Conservation (phyloP, 1,140 invertebrate species). For the Melitaea cinxia region DNA sequence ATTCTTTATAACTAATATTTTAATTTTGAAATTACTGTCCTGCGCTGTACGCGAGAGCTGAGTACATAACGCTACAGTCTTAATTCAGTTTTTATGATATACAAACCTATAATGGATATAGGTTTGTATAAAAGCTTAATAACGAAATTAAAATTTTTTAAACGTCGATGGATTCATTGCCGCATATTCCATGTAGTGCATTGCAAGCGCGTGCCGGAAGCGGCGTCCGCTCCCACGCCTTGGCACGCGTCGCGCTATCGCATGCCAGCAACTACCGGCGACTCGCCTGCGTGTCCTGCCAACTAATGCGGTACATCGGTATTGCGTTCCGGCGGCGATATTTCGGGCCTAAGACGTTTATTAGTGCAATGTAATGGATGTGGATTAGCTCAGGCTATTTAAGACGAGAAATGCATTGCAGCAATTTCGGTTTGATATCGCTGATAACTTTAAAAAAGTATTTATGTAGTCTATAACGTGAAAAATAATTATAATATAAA, state of each 20-base stretch:
- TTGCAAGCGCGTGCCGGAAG: constrained; percentile 57
- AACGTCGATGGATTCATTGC: constrained; percentile 19
- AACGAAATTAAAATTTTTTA: neutral
- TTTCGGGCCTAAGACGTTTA: constrained; percentile 26
- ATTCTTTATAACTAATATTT: too few relatives aligned
- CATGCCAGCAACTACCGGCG: constrained; percentile 36
- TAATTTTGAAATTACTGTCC: too few relatives aligned
- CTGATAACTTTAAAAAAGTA: too few relatives aligned
- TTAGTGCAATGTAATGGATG: constrained; percentile 10
- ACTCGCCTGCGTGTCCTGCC: constrained; percentile 29
- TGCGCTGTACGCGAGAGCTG: too few relatives aligned
- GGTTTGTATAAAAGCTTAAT: neutral
- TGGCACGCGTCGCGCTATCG: constrained; percentile 53
- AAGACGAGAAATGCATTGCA: neutral
- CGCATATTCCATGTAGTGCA: constrained; percentile 1
- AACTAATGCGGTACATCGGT: constrained; percentile 30
- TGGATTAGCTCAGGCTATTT: constrained; percentile 7
- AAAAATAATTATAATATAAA: too few relatives aligned
- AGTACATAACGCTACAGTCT: too few relatives aligned
- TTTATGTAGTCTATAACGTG: too few relatives aligned
- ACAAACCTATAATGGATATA: neutral
- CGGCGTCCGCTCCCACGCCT: constrained; percentile 62
- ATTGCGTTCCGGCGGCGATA: constrained; percentile 32
- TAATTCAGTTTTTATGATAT: too few relatives aligned
- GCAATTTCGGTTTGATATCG: too few relatives aligned